Percentiles rank a stretch among this genome's conserved stretches.
phyloP scores from a whole-genome alignment of 2,797 vertebrate species.

The Parauchenoglanis punctatus region DNA sequence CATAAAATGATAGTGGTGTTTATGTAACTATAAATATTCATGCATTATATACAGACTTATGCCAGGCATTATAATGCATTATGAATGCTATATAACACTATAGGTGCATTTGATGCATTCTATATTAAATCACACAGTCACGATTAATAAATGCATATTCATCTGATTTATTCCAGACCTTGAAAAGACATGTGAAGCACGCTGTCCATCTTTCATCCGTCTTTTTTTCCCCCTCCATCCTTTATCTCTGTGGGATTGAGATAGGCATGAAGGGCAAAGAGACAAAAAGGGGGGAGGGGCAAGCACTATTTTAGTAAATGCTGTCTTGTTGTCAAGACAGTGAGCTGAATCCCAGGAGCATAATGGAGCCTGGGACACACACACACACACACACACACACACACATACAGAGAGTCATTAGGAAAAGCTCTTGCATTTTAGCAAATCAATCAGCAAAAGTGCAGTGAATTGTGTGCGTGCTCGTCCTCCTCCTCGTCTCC shows the following conservation, averaged over 20 bases:
- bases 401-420: background rate
- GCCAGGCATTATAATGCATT: background rate
- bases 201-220: background rate
- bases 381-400: slow-evolving; percentile 27
- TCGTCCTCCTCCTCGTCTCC: background rate
- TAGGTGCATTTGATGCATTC: background rate
- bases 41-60: background rate
- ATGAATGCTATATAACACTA: background rate
- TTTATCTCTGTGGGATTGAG: slow-evolving; percentile 4
- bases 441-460: slow-evolving; percentile 22
- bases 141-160: background rate
- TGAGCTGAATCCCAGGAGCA: slow-evolving; percentile 39
- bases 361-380: slow-evolving; percentile 15
- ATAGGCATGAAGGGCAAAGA: slow-evolving; percentile 15
- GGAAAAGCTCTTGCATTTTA: slow-evolving; percentile 20
- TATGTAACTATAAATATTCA: background rate
- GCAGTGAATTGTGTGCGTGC: background rate
- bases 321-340: slow-evolving; percentile 24
- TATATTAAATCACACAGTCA: background rate
- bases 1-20: background rate
- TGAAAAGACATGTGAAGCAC: background rate
- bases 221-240: background rate
- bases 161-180: background rate
- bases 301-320: slow-evolving; percentile 29
- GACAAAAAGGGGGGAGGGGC: background rate